Evolutionary conservation across 2,113 vertebrate species (phyloP), one percentile per base, ranked within the genome.

Genomic region (Vulpes vulpes): DNA sequence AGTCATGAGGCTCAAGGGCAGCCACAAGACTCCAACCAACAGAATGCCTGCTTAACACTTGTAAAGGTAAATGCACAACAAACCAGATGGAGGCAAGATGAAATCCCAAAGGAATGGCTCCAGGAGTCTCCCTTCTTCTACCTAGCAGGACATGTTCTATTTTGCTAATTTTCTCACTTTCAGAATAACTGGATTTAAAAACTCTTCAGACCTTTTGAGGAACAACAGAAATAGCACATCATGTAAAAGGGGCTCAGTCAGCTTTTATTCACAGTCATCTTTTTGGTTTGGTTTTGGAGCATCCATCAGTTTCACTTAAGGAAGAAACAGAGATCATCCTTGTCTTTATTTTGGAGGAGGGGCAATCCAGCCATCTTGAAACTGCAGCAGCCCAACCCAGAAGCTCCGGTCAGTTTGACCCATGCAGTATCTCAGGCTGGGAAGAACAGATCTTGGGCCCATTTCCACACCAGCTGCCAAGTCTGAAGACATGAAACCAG

Each of bases 101-200:
- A 60, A 51, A 62, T 64, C 82, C 49, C 81, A 32, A 10, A 53
- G 71, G 73, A 78, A 55, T 0, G 60, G 49, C 87, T 96, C n/a
- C 35, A 27, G 43, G 30, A 88, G 53, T n/a, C 6, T 60, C 69
- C 65, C 32, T 38, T 30, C 55, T 89, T 92, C 53, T 85, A 30
- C 15, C 74, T 65, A 65, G 67, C 20, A 67, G 79, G 38, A 91
- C 25, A 64, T 19, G n/a, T 69, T 91, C 78, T 67, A 30, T 32
- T 89, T 80, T 65, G 73, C 95, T 69, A 88, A 79, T 43, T 49
- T 83, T 27, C 74, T 35, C 69, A 59, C 57, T 64, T 94, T 97
- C 73, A 65, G 67, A 95, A 38, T 93, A 93, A 89, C 32, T 67
- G 88, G 51, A 60, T 60, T 81, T 78, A 89, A 15, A 38, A 55